Base-by-base conservation (phyloP, 2,113 vertebrate species). In the Alethe diademata region DNA sequence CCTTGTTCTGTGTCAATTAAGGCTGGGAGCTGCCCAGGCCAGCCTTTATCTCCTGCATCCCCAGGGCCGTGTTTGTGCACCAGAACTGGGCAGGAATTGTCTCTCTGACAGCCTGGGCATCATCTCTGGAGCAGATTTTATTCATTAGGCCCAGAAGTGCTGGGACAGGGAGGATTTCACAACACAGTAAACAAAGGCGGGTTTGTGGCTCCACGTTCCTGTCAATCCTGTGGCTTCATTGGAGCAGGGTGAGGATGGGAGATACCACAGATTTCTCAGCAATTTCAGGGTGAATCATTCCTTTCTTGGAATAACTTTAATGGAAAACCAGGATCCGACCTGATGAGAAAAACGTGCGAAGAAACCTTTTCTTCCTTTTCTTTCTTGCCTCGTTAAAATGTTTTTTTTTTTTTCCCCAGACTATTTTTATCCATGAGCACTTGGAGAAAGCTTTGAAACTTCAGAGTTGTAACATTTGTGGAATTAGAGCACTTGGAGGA, bases 61-160 rank as follows among this genome's bases (percentile, higher is more conserved):
- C 45, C 43, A 18, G 66, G 61, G 57, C 65, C 4, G 40, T 23
- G 66, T 35, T 62, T 70, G 76, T 45, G 40, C 93, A 38, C 67
- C 72, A 3, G 0, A 35, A 31, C 87, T 95, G 53, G 88, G 73
- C 58, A 47, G 48, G 95, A 86, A 67, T 82, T 61, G 48, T 75
- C 84, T 90, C 79, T 74, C 47, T 73, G 29, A 64, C 94, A 57
- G 72, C 14, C 60, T 58, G 33, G 35, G 45, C 53, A 56, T 86
- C 74, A 91, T 97, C 86, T 78, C 47, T 20, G 40, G 4, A 73
- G 75, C 97, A 97, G 76, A 56, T 95, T 97, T 95, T 96, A 54
- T 91, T 96, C 95, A 96, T 97, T 97, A 97, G 87, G 38, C 50
- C 35, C 88, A 86, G 62, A 75, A 89, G 90, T 57, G 92, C 86